Percentiles rank a stretch among this genome's conserved stretches.
Conservation (phyloP, 2,797 vertebrate species). For the Sebastes diploproa region DNA sequence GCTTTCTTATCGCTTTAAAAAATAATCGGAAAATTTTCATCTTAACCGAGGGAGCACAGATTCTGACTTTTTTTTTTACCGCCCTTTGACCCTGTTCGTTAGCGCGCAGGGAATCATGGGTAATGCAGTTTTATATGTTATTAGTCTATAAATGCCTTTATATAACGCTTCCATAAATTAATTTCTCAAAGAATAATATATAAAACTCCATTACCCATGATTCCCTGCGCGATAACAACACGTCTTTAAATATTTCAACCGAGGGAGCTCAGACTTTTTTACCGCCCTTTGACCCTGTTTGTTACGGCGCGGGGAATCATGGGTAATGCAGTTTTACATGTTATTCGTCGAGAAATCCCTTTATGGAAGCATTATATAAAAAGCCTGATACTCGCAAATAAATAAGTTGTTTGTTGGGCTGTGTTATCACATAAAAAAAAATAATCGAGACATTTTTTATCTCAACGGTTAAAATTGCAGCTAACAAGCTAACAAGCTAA, state of each 20-base stretch:
- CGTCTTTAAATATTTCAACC: background rate
- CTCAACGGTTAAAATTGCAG: background rate
- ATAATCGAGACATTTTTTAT: too few species aligned
- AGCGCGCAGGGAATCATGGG: slow-evolving; percentile 37
- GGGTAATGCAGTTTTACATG: slow-evolving; percentile 70
- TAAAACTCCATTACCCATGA: too few species aligned
- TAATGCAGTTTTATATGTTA: slow-evolving; percentile 59
- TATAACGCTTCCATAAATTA: background rate
- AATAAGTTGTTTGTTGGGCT: rapidly evolving
- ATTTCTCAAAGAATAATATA: too few species aligned
- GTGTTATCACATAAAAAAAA: background rate
- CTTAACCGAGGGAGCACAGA: too few species aligned
- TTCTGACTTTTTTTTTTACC: too few species aligned
- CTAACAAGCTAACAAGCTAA: rapidly evolving
- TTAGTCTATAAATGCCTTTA: background rate
- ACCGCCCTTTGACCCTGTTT: slow-evolving; percentile 30
- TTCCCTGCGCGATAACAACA: background rate
- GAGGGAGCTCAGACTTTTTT: background rate
- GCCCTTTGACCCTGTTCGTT: slow-evolving; percentile 35
- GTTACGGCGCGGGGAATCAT: background rate
- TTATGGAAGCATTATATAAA: background rate
- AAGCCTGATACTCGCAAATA: background rate
- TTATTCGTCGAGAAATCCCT: background rate
- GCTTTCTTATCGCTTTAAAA: background rate
- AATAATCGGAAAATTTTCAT: rapidly evolving